phyloP scores from a whole-genome alignment of 2,888 invertebrate genomes.

The Chromoteleia sp. region DNA sequence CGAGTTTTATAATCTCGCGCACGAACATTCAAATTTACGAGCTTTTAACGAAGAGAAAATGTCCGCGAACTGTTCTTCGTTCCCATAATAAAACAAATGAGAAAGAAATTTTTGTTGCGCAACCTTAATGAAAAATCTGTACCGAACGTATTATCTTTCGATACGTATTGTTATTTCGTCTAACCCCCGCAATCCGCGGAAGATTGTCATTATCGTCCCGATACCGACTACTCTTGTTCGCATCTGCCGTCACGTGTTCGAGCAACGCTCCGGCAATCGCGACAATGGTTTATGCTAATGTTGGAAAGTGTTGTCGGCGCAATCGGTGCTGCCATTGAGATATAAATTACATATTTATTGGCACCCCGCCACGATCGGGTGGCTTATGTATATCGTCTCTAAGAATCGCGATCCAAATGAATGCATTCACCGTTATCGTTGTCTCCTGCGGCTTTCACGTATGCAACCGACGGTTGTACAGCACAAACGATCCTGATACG shows the following conservation, averaged over 20 bases:
- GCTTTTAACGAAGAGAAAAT: conserved; percentile 4
- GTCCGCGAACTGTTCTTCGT: background rate
- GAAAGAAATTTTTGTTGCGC: too few relatives aligned
- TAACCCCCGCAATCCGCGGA: conserved; percentile 2
- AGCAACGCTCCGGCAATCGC: conserved; percentile 73
- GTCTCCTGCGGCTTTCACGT: conserved; percentile 62
- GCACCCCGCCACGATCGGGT: conserved; percentile 73
- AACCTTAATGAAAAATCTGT: background rate
- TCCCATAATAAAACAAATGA: too few relatives aligned
- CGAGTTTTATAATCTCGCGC: conserved; percentile 3
- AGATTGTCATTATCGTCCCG: conserved; percentile 28
- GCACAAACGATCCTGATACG: background rate
- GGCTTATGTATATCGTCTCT: conserved; percentile 72
- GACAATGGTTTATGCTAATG: conserved; percentile 77
- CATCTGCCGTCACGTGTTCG: conserved; percentile 64
- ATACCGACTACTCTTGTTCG: conserved; percentile 17
- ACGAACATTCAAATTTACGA: background rate
- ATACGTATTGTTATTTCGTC: conserved; percentile 13
- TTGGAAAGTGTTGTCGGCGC: conserved; percentile 78
- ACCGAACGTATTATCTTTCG: background rate
- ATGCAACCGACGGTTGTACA: conserved; percentile 3
- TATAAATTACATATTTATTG: conserved; percentile 79
- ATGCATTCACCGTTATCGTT: conserved; percentile 72
- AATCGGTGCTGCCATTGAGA: conserved; percentile 74
- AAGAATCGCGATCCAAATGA: conserved; percentile 74